Evolutionary conservation across 2,113 vertebrate genomes (phyloP), one percentile per base, ranked within the genome.

Genomic region (Phalacrocorax pelagicus): DNA sequence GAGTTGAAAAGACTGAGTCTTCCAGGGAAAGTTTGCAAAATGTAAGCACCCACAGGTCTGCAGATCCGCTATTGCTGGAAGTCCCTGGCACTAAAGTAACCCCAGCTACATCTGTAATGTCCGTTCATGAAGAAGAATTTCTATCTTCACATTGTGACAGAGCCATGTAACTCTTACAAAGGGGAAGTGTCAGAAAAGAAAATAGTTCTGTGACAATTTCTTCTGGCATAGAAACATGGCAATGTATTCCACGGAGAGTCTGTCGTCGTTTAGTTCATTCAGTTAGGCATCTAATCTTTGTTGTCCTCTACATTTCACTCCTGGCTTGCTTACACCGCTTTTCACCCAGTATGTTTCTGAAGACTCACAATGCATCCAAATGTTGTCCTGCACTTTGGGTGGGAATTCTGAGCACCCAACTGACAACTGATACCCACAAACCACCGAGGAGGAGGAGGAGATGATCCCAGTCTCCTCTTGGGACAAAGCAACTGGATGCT

Each of bases 401-500:
- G 32, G 26, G 42, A 46, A 58, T 62, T 81, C 12, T 62, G 54
- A 89, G n/a, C 14, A 26, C 30, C 23, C 5, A 80, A 0, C 7
- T 78, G 27, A 32, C 2, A 4, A 36, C 18, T 83, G 62, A 80
- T 12, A 72, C 4, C 5, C 4, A 24, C 11, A 46, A 26, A 13
- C 11, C 38, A 29, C 8, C 17, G 38, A 54, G 36, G 26, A 32
- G 24, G 26, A 32, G 24, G 22, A 83, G 46, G 27, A 61, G 27
- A 18, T 8, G 19, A 32, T 65, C 7, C 23, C 0, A 0, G 1
- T 19, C 15, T 49, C 29, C 17, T 66, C 17, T 49, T 17, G 26
- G 40, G 29, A 73, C 0, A 2, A 47, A 63, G 22, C 3, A 61
- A 13, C 15, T 27, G 8, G 18, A 29, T 42, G 4, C 1, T 17